Evolutionary conservation across 2,888 invertebrate species (phyloP).

Genomic region (Andrena praecox): DNA sequence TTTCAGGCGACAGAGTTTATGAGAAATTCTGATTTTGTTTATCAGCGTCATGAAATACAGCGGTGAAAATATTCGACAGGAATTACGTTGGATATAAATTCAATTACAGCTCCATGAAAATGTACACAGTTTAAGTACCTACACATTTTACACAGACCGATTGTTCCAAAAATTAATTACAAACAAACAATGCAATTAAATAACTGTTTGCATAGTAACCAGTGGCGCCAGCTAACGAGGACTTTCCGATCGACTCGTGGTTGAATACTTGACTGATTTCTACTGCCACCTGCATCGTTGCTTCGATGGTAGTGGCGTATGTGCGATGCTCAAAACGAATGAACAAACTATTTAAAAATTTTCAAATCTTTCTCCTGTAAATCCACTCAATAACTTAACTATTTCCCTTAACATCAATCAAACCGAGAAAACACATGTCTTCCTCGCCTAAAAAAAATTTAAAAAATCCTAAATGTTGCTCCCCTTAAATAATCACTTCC

Average conservation of each 20-base stretch:
- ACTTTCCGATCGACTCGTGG: neutral
- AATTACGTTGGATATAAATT: neutral
- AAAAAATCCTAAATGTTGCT: no score
- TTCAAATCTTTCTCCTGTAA: no score
- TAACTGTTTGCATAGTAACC: neutral
- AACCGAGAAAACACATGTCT: no score
- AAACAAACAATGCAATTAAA: neutral
- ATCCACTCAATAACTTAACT: no score
- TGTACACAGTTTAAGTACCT: neutral
- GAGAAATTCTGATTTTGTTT: no score
- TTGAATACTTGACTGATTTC: constrained; percentile 22
- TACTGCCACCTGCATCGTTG: constrained; percentile 57
- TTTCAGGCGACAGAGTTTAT: no score
- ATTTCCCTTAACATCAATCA: no score
- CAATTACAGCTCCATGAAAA: neutral
- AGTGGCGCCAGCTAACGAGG: constrained; percentile 61
- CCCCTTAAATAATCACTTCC: no score
- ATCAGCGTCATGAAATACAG: neutral
- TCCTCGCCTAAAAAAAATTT: no score
- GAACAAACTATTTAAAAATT: neutral
- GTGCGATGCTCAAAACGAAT: neutral
- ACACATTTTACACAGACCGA: neutral
- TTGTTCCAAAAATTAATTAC: neutral
- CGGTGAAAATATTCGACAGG: neutral
- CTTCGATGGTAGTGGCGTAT: neutral